A percentile compares a stretch with the other conserved stretches of the same genome.
These are phyloP conservation scores for Aphelenchoides bicaudatus DNA, from an alignment of 2,888 invertebrate species.

Conservation along the genomic window DNA sequence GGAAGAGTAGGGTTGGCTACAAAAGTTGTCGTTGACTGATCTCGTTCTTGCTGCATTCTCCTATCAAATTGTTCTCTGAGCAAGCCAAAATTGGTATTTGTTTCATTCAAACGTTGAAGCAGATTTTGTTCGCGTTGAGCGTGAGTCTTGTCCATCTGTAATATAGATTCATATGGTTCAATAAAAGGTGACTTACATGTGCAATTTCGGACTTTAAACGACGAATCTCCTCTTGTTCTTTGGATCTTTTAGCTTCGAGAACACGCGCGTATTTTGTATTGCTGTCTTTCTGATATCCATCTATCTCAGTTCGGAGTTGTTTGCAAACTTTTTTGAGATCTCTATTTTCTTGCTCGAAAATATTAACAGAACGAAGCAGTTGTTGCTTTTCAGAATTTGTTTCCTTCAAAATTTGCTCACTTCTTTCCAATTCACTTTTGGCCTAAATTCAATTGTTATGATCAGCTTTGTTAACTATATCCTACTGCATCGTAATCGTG, in stretches of 20 bases:
- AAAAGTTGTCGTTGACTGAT: no score
- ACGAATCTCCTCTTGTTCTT: conserved; percentile 6
- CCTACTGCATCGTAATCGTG: no score
- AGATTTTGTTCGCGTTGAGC: conserved; percentile 7
- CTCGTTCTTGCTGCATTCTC: no score
- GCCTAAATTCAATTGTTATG: no score
- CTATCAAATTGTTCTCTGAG: no score
- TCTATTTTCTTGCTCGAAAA: neutral
- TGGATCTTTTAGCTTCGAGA: neutral
- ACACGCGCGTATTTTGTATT: neutral
- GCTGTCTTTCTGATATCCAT: neutral
- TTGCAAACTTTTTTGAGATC: neutral
- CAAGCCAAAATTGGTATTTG: neutral
- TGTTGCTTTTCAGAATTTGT: neutral
- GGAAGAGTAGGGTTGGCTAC: no score
- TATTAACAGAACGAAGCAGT: neutral
- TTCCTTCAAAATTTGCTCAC: neutral
- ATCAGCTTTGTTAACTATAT: no score
- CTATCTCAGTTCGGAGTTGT: neutral
- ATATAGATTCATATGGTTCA: neutral
- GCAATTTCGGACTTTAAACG: neutral
- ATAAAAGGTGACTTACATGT: neutral
- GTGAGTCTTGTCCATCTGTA: neutral
- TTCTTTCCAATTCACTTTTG: neutral
- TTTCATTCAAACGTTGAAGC: neutral